phyloP scores from a whole-genome alignment of 2,888 invertebrate genomes.

The Choristoneura rosaceana region DNA sequence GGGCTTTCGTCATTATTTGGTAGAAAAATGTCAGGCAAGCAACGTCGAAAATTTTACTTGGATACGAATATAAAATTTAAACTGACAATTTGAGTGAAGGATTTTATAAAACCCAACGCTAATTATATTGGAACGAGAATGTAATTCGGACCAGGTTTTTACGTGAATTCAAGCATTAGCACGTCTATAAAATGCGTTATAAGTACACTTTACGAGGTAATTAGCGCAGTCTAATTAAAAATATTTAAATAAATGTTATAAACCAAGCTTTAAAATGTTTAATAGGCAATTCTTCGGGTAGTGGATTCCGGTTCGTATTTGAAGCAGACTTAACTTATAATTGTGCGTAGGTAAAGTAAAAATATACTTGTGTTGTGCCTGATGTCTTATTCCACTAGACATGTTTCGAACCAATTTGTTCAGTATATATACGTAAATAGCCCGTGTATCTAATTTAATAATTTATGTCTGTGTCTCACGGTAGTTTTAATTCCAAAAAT shows the following conservation, averaged over 20 bases:
- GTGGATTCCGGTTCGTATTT: conserved; percentile 2
- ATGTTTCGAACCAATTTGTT: too few relatives aligned
- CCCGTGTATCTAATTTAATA: too few relatives aligned
- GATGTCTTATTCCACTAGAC: background rate
- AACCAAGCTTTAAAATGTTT: conserved; percentile 3
- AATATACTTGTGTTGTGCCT: background rate
- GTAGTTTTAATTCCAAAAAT: too few relatives aligned
- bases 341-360: conserved; percentile 3
- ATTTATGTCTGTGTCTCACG: too few relatives aligned
- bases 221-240: conserved; percentile 55
- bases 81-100: background rate
- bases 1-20: background rate
- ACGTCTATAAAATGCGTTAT: conserved; percentile 53
- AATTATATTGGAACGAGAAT: conserved; percentile 14
- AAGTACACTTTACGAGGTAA: conserved; percentile 59
- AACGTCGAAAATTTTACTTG: background rate
- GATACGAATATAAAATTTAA: background rate
- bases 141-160: conserved; percentile 15
- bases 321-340: background rate
- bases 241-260: conserved; percentile 47
- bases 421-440: too few relatives aligned
- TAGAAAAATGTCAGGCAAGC: background rate
- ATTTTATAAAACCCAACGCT: conserved; percentile 7
- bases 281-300: conserved; percentile 1
- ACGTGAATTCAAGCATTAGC: conserved; percentile 48